Evolutionary conservation across 1,140 invertebrate genomes (phyloP), one percentile per base, ranked within the genome.

Genomic region (Camponotus pennsylvanicus): DNA sequence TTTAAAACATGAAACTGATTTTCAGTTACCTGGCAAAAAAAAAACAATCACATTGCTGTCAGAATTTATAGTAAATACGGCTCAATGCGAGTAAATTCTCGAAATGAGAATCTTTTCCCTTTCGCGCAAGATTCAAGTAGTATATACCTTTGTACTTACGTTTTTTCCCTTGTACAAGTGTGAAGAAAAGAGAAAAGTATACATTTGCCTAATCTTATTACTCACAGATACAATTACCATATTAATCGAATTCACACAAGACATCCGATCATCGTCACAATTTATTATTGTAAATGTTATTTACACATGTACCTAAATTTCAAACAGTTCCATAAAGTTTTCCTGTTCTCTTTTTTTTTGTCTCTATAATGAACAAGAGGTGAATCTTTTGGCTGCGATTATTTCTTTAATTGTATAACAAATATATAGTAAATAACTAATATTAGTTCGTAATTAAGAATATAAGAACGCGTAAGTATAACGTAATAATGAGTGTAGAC

Each of bases 231-330:
- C 27, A 90, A 42, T 90, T 86, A 57, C 89, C 86, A 88, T 87
- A 76, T 79, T 83, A 90, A 79, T 90, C 79, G 79, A 90, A 75
- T 87, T 80, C 52, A 52, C 4, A 52, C 49, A 86, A 77, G 84
- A 57, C 73, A 75, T 87, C 87, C 76, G 67, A 66, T 92, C 45
- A 85, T 92, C 86, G 92, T 93, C 89, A 92, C 91, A 90, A 92
- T 93, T 94, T 93, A 92, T 93, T 91, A 91, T 92, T 93, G 93
- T 93, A 94, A 94, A 94, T 92, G 92, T 93, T 94, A 94, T 94
- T 94, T 94, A 94, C 93, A 94, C 92, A 93, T 92, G 93, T 93
- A 92, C 87, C 91, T 92, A 94, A 93, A 91, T 76, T 92, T 91
- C 88, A 90, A 92, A 92, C 87, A 93, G 79, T 82, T 90, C 88